phyloP scores from a whole-genome alignment of 2,113 vertebrate genomes.

The Nesoenas mayeri region DNA sequence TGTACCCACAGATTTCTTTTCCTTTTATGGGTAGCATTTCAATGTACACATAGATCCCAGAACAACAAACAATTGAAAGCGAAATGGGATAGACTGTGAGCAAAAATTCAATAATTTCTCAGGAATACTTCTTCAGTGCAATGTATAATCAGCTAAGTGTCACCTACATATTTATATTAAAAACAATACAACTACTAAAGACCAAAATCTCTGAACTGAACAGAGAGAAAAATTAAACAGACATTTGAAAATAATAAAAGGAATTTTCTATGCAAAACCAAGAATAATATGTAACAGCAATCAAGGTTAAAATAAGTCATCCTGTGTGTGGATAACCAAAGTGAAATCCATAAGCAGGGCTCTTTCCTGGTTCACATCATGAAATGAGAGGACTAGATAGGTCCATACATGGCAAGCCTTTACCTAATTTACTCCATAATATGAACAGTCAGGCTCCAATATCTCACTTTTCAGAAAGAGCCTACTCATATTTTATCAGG shows the following conservation, averaged over 20 bases:
- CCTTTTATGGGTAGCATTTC: neutral
- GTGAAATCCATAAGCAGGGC: neutral
- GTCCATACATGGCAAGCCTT: neutral
- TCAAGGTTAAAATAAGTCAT: neutral
- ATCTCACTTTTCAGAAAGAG: neutral
- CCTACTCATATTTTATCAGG: neutral
- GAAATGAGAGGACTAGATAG: neutral
- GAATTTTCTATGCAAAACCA: neutral
- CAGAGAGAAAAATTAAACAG: neutral
- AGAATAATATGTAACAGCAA: neutral
- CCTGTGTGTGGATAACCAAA: neutral
- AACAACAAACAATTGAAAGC: neutral
- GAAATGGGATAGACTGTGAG: neutral
- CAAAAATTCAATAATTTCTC: neutral
- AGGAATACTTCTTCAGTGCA: neutral
- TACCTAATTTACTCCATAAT: neutral
- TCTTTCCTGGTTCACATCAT: neutral
- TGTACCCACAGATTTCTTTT: neutral
- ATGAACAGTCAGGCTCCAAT: neutral
- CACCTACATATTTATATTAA: neutral
- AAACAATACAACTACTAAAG: neutral
- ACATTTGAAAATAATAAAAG: neutral
- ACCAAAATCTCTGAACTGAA: neutral
- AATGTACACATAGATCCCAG: neutral
- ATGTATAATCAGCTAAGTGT: neutral